Conservation (phyloP, 1,140 invertebrate species). For the Chelonus insularis region DNA sequence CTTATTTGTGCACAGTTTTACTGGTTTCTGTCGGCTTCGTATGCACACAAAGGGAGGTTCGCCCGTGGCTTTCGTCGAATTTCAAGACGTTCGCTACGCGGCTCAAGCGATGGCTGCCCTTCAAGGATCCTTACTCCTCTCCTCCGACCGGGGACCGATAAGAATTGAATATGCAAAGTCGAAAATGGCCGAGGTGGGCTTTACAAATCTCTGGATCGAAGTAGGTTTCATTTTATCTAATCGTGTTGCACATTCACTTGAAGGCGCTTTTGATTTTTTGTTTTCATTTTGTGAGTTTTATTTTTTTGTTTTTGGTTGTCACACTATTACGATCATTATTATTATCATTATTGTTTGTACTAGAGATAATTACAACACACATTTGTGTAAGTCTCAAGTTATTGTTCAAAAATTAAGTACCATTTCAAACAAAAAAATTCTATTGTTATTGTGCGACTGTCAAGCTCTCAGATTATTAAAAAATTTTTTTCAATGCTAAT, state of each 20-base stretch:
- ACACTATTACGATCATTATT: too few relatives aligned
- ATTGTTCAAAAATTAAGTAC: too few relatives aligned
- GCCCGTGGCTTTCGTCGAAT: constrained; percentile 96
- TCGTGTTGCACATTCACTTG: constrained; percentile 7
- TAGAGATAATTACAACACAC: too few relatives aligned
- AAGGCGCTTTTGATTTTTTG: not conserved
- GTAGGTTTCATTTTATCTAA: constrained; percentile 54
- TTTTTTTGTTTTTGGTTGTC: not conserved
- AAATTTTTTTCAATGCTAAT: too few relatives aligned
- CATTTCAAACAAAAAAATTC: too few relatives aligned
- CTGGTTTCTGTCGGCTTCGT: constrained; percentile 95
- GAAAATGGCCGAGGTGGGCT: constrained; percentile 88
- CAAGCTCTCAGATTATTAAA: too few relatives aligned
- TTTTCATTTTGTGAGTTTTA: not conserved
- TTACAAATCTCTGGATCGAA: constrained; percentile 61
- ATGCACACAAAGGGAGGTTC: constrained; percentile 93
- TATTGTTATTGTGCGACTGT: too few relatives aligned
- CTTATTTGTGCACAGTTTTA: constrained; percentile 80
- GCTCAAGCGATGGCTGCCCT: constrained; percentile 87
- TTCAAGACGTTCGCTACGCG: constrained; percentile 87
- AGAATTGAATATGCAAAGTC: constrained; percentile 98
- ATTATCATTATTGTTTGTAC: too few relatives aligned
- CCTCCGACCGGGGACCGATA: constrained; percentile 93
- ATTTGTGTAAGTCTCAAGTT: too few relatives aligned
- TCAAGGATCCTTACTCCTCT: constrained; percentile 91